A percentile compares a stretch with the other conserved stretches of the same genome.
Evolutionary conservation across 2,888 invertebrate species (phyloP).

Genomic region (Allophyes oxyacanthae): DNA sequence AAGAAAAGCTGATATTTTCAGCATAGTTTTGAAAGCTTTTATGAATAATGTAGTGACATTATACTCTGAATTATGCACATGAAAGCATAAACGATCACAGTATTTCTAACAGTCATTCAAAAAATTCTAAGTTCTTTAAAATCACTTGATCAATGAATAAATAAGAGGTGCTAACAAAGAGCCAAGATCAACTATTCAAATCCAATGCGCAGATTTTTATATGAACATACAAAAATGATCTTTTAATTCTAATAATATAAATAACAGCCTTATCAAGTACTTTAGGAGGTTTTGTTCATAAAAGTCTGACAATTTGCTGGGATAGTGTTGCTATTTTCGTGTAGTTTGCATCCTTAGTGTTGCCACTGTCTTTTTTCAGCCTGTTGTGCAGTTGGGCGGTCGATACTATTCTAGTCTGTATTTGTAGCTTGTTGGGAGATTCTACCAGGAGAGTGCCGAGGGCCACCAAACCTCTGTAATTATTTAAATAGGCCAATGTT

Average conservation of each 20-base stretch:
- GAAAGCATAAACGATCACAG: slow-evolving; percentile 13
- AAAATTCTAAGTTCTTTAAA: not conserved
- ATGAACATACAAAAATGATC: slow-evolving; percentile 49
- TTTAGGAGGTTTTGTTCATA: slow-evolving; percentile 67
- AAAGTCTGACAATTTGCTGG: slow-evolving; percentile 80
- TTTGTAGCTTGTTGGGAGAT: slow-evolving; percentile 77
- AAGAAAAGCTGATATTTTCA: not conserved
- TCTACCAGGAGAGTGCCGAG: slow-evolving; percentile 92
- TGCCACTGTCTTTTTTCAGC: slow-evolving; percentile 76
- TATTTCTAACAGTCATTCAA: no score
- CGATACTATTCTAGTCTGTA: slow-evolving; percentile 80
- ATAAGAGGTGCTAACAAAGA: slow-evolving; percentile 28
- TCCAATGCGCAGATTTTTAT: slow-evolving; percentile 25
- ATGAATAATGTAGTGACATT: slow-evolving; percentile 11
- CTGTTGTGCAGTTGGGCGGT: slow-evolving; percentile 74
- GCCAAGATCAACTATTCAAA: slow-evolving; percentile 40
- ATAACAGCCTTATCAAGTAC: slow-evolving; percentile 59
- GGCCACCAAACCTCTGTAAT: slow-evolving; percentile 92
- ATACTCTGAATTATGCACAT: slow-evolving; percentile 16
- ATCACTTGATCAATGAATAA: slow-evolving; percentile 13
- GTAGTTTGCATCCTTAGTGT: slow-evolving; percentile 68
- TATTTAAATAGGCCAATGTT: not conserved
- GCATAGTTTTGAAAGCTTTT: not conserved
- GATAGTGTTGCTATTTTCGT: slow-evolving; percentile 79
- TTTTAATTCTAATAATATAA: slow-evolving; percentile 56